phyloP scores from a whole-genome alignment of 2,113 vertebrate genomes.

The Hucho hucho region DNA sequence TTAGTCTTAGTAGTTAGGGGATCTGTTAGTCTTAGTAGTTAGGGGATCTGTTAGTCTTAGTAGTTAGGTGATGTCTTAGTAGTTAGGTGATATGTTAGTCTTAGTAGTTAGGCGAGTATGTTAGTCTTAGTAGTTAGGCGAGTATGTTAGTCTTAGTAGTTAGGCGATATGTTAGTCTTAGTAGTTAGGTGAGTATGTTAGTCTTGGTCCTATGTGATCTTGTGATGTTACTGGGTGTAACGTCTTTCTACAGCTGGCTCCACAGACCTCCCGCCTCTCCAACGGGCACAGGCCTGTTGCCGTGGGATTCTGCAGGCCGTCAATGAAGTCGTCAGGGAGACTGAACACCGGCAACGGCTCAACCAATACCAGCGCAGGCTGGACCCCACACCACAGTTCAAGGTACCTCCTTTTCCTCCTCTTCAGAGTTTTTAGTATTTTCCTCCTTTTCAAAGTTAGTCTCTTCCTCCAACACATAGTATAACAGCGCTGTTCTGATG shows the following conservation, averaged over 20 bases:
- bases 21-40: no score
- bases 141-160: no score
- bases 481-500: background rate
- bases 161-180: no score
- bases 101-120: no score
- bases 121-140: no score
- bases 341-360: constrained; percentile 82
- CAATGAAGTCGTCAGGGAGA: constrained; percentile 84
- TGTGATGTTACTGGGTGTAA: background rate
- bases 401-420: constrained; percentile 65
- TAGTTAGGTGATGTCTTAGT: no score
- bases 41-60: no score
- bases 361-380: constrained; percentile 87
- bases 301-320: constrained; percentile 84
- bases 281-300: constrained; percentile 82
- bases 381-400: constrained; percentile 85
- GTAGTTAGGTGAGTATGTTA: no score
- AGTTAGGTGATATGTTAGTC: no score
- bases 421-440: background rate
- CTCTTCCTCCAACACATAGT: background rate
- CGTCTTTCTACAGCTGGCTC: constrained; percentile 72
- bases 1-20: no score
- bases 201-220: background rate
- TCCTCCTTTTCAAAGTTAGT: background rate
- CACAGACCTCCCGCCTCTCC: constrained; percentile 78